Conservation (phyloP, 2,888 invertebrate species). For the Nesidiocoris tenuis region DNA sequence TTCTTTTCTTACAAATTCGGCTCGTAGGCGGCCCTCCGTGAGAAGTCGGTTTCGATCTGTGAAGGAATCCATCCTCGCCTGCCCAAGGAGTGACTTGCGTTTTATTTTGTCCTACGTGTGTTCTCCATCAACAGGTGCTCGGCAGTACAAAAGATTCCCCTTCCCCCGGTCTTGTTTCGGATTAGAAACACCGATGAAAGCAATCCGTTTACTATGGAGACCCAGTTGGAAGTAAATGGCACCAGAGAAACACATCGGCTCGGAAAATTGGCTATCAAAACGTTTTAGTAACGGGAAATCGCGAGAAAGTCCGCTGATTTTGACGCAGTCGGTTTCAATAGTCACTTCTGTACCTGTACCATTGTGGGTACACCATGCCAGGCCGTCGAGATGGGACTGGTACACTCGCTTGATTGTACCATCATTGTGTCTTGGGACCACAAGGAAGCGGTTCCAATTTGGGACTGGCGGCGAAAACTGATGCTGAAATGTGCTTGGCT, state of each 20-base stretch:
- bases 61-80: slow-evolving; percentile 24
- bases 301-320: background rate
- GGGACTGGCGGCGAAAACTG: no score
- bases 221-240: background rate
- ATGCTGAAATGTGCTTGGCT: no score
- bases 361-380: no score
- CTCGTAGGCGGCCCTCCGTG: background rate
- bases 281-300: background rate
- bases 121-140: slow-evolving; percentile 39
- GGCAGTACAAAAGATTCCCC: slow-evolving; percentile 13
- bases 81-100: slow-evolving; percentile 24
- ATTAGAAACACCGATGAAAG: slow-evolving; percentile 13
- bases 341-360: no score
- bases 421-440: no score
- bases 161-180: slow-evolving; percentile 9
- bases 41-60: slow-evolving; percentile 5
- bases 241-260: background rate
- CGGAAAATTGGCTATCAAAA: background rate
- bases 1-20: slow-evolving; percentile 5
- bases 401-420: no score
- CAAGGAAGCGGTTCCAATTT: no score
- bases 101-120: slow-evolving; percentile 36
- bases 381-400: no score
- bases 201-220: background rate
- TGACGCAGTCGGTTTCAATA: no score